Evolutionary conservation across 2,797 vertebrate species (phyloP).

Genomic region (Sebastes hopkinsi): DNA sequence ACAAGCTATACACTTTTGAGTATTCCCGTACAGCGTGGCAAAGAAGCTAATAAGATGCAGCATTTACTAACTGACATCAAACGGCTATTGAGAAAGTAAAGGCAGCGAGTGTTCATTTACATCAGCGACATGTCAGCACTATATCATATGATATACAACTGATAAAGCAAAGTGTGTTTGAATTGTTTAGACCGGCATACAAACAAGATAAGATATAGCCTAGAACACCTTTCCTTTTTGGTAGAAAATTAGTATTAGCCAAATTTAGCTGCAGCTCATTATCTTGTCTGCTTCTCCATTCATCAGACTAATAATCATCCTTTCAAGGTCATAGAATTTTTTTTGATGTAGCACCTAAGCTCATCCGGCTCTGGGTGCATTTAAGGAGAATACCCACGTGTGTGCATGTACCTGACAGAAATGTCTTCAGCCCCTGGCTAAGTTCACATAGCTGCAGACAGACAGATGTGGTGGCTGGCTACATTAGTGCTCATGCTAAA

Average conservation of each 20-base stretch:
- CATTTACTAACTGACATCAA: too few species aligned
- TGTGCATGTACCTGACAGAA: not conserved
- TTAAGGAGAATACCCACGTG: not conserved
- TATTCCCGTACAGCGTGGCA: too few species aligned
- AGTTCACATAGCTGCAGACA: slow-evolving; percentile 21
- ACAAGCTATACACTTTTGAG: too few species aligned
- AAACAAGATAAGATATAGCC: too few species aligned
- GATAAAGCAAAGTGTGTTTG: not conserved
- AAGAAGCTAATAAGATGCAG: too few species aligned
- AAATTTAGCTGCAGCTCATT: not conserved
- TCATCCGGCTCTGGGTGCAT: not conserved
- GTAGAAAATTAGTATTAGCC: not conserved
- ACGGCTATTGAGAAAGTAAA: too few species aligned
- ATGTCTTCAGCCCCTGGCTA: not conserved
- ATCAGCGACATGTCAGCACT: not conserved
- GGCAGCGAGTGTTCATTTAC: not conserved
- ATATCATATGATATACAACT: not conserved
- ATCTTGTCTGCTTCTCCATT: not conserved
- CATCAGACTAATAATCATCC: not conserved
- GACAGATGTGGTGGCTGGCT: slow-evolving; percentile 13
- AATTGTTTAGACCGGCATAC: not conserved
- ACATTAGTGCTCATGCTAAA: slow-evolving; percentile 45
- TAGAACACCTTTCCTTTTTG: not conserved
- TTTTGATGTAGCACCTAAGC: not conserved
- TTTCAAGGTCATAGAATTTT: not conserved